Evolutionary conservation across 2,113 vertebrate species (phyloP), one percentile per base, ranked within the genome.

Genomic region (Ornithorhynchus anatinus): DNA sequence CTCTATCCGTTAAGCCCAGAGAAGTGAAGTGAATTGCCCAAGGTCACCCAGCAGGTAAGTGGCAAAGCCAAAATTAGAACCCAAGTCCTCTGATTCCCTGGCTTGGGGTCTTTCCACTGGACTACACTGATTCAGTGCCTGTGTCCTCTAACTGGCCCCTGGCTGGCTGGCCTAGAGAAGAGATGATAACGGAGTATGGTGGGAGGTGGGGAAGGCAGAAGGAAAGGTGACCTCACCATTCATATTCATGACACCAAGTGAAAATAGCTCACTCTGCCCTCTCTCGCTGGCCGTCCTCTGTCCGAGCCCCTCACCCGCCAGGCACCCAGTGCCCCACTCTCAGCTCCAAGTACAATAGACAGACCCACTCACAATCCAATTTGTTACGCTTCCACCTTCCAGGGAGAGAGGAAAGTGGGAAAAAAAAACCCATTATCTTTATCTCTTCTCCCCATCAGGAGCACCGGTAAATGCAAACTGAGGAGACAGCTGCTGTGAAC

Each of bases 351-450:
- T 89, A 94, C 91, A 94, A 92, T 93, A 87, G 86, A 94, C 75
- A 92, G 89, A 86, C 86, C 81, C 54, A 81, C 81, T 93, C 85
- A 67, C 87, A 75, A 87, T 90, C 86, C 92, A 90, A 93, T 94
- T 91, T 91, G 88, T 92, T 92, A 90, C 70, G 77, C 74, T 90
- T 85, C 77, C 82, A 86, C 89, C 82, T 91, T 91, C 79, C 54
- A 44, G 89, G 84, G 85, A 74, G 79, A 87, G 74, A 80, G 70
- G 67, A 78, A 86, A 73, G 77, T 50, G 64, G 68, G 77, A 78
- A 78, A 89, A 89, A 84, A 95, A 95, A 95, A 95, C 90, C 95
- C 90, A 96, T 96, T 95, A 95, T 89, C 86, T 89, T 94, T 96
- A 96, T 97, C 94, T 90, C 80, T 59, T 84, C 78, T 85, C 86